Evolutionary conservation across 2,113 vertebrate species (phyloP), one percentile per base, ranked within the genome.

Genomic region (Rhinoptilus africanus): DNA sequence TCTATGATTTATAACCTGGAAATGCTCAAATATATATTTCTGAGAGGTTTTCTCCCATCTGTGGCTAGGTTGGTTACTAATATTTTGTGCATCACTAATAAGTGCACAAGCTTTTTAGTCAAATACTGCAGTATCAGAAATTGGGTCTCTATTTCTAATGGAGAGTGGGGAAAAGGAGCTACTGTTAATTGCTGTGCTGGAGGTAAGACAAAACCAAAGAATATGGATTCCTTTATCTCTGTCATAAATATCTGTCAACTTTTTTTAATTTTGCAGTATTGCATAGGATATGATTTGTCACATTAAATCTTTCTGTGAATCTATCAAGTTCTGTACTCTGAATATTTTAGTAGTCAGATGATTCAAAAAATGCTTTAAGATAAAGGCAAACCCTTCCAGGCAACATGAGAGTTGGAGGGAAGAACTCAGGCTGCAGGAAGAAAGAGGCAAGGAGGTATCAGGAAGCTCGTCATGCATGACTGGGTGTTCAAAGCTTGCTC

Each of bases 111-210:
- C 2, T 37, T 92, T 94, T 71, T 53, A 85, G 19, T 64, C 69
- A 95, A 85, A 79, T 64, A 39, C 16, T 35, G 8, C 34, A 88
- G 64, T 50, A 80, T 77, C 60, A 92, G 64, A 93, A 91, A 73
- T 53, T 88, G 27, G 2, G 18, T 82, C 19, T 74, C 5, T 56
- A n/a, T 63, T 88, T 82, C 39, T 85, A 88, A 85, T 59, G 22
- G 35, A 66, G 27, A 27, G 4, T 9, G n/a, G 59, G 54, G 80
- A 95, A 95, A 24, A 75, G 47, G 43, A 71, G 19, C 63, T 89
- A 67, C 84, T 59, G 39, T 88, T 78, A 96, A 85, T 89, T 92
- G 77, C 67, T 96, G 48, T 74, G 47, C 71, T 92, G 64, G 47
- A 95, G 72, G 51, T 34, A 71, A 78, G 23, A 57, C 28, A 71